Conservation (phyloP, 2,888 invertebrate species). For the Mythimna loreyi region DNA sequence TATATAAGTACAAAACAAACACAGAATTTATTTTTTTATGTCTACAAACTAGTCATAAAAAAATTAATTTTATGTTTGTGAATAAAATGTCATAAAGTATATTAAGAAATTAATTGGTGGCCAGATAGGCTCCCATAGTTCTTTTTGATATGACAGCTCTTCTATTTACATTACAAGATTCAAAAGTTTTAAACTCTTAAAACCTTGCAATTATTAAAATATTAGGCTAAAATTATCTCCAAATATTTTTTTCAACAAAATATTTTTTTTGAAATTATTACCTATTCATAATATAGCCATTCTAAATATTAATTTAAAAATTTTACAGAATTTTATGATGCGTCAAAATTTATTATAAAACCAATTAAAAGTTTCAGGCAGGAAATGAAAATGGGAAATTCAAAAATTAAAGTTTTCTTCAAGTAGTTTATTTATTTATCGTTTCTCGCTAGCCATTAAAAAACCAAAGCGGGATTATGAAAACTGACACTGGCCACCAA, state of each 20-base stretch:
- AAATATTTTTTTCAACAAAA: background rate
- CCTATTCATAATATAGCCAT: too few species aligned
- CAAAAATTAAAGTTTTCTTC: slow-evolving; percentile 48
- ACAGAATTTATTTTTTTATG: background rate
- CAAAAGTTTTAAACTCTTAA: background rate
- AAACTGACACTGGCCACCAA: slow-evolving; percentile 75
- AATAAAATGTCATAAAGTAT: background rate
- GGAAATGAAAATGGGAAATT: slow-evolving; percentile 37
- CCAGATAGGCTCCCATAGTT: background rate
- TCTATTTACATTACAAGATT: background rate
- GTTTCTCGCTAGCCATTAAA: slow-evolving; percentile 66
- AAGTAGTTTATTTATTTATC: slow-evolving; percentile 58
- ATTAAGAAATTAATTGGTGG: background rate
- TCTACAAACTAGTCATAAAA: too few species aligned
- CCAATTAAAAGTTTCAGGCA: slow-evolving; percentile 18
- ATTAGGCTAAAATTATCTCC: background rate
- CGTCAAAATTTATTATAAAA: slow-evolving; percentile 19
- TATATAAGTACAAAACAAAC: too few species aligned
- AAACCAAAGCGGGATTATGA: slow-evolving; percentile 66
- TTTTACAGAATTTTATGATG: background rate
- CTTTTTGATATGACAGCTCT: background rate
- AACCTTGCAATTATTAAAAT: background rate
- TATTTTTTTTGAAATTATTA: background rate
- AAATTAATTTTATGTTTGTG: too few species aligned
- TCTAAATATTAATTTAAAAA: background rate